Conservation (phyloP, 2,113 vertebrate species). For the Paedocypris sp. region DNA sequence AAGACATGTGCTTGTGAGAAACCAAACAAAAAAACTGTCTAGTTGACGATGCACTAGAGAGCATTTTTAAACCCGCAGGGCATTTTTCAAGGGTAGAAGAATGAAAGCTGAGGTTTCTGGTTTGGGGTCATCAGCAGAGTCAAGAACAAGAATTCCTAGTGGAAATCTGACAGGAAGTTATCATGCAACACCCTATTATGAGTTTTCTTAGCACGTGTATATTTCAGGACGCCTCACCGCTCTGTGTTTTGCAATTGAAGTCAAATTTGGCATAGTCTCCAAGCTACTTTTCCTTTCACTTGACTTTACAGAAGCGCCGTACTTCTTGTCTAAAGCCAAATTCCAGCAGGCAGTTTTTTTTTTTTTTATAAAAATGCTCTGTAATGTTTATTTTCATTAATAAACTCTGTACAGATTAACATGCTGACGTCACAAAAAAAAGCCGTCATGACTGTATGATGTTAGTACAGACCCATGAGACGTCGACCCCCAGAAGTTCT, state of each 20-base stretch:
- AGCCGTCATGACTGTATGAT: background rate
- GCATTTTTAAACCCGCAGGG: constrained; percentile 46
- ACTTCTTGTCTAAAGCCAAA: no score
- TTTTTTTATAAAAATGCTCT: background rate
- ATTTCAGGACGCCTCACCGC: background rate
- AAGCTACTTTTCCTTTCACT: background rate
- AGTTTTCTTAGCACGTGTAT: constrained; percentile 4
- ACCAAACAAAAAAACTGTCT: constrained; percentile 34
- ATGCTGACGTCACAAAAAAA: background rate
- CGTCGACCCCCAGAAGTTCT: constrained; percentile 19
- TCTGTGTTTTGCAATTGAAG: background rate
- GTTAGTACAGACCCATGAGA: background rate
- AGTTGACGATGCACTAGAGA: constrained; percentile 51
- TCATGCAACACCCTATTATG: constrained; percentile 31
- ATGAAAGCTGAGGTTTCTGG: constrained; percentile 58
- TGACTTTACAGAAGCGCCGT: no score
- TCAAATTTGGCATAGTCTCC: constrained; percentile 1
- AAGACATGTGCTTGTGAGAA: no score
- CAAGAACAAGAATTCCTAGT: constrained; percentile 56
- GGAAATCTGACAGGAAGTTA: constrained; percentile 54
- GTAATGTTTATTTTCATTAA: background rate
- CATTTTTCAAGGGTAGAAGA: constrained; percentile 57
- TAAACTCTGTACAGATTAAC: constrained; percentile 5
- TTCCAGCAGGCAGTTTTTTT: background rate
- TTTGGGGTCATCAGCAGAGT: constrained; percentile 57